These are phyloP conservation scores for Chironomus riparius DNA, from an alignment of 2,888 invertebrate genomes.

Conservation along the genomic window DNA sequence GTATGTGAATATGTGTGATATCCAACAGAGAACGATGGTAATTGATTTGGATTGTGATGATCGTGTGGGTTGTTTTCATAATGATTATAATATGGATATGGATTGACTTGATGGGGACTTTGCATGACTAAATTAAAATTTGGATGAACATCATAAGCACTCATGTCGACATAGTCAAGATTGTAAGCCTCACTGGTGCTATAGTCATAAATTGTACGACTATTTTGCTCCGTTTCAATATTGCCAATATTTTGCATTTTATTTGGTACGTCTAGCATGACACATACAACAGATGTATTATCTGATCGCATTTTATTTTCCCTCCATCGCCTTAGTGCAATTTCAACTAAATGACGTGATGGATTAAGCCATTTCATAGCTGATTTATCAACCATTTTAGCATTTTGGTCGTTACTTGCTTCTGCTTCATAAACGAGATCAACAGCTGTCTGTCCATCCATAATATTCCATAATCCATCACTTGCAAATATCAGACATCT, in stretches of 20 bases:
- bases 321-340: slow-evolving; percentile 74
- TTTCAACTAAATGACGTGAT: slow-evolving; percentile 78
- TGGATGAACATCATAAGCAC: not conserved
- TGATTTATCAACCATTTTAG: slow-evolving; percentile 7
- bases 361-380: slow-evolving; percentile 68
- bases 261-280: slow-evolving; percentile 77
- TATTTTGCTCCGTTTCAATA: not conserved
- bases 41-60: not conserved
- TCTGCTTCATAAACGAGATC: slow-evolving; percentile 75
- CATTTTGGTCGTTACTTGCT: slow-evolving; percentile 58
- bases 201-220: slow-evolving; percentile 27
- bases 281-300: slow-evolving; percentile 84
- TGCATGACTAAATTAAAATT: not conserved
- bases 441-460: slow-evolving; percentile 75
- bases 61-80: no score
- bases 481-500: slow-evolving; percentile 91
- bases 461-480: slow-evolving; percentile 95
- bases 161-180: slow-evolving; percentile 19
- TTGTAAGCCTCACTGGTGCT: slow-evolving; percentile 25
- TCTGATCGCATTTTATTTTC: slow-evolving; percentile 83
- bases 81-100: not conserved
- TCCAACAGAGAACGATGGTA: not conserved
- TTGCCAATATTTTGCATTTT: not conserved
- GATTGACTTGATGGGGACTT: not conserved
- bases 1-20: not conserved